phyloP scores from a whole-genome alignment of 2,888 invertebrate species.

The Ditylenchus weischeri region DNA sequence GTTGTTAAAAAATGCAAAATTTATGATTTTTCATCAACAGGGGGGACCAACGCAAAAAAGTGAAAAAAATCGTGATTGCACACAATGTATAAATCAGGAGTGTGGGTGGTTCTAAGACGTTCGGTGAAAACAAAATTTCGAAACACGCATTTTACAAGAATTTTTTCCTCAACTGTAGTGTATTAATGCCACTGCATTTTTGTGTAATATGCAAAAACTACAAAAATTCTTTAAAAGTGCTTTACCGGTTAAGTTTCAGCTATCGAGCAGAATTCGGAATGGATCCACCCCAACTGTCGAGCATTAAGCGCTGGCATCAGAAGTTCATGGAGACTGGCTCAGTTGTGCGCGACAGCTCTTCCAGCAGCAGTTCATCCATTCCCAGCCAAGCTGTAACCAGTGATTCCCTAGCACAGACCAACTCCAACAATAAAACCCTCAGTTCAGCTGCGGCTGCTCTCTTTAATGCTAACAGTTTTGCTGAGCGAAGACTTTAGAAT shows the following conservation, averaged over 20 bases:
- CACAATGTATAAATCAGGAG: too few relatives aligned
- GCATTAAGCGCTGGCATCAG: slow-evolving; percentile 34
- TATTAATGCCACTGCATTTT: too few relatives aligned
- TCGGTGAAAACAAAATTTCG: too few relatives aligned
- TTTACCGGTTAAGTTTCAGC: slow-evolving; percentile 11
- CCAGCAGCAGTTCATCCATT: not conserved
- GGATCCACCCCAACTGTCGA: slow-evolving; percentile 33
- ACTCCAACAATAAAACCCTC: not conserved
- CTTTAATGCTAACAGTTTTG: slow-evolving; percentile 4
- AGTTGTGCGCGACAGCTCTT: not conserved
- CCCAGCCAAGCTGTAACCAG: not conserved
- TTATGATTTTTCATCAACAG: too few relatives aligned
- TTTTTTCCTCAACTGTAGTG: too few relatives aligned
- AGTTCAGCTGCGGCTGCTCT: not conserved
- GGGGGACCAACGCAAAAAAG: too few relatives aligned
- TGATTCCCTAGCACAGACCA: not conserved
- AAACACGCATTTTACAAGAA: too few relatives aligned
- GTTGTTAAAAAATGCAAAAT: too few relatives aligned
- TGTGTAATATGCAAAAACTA: too few relatives aligned
- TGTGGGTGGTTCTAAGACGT: too few relatives aligned
- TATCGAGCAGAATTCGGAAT: slow-evolving; percentile 39
- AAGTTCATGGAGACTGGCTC: slow-evolving; percentile 34
- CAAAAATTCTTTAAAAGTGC: too few relatives aligned
- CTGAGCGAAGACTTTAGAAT: not conserved
- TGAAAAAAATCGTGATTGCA: too few relatives aligned